phyloP scores from a whole-genome alignment of 1,140 invertebrate species.

The Caenorhabditis inopinata region DNA sequence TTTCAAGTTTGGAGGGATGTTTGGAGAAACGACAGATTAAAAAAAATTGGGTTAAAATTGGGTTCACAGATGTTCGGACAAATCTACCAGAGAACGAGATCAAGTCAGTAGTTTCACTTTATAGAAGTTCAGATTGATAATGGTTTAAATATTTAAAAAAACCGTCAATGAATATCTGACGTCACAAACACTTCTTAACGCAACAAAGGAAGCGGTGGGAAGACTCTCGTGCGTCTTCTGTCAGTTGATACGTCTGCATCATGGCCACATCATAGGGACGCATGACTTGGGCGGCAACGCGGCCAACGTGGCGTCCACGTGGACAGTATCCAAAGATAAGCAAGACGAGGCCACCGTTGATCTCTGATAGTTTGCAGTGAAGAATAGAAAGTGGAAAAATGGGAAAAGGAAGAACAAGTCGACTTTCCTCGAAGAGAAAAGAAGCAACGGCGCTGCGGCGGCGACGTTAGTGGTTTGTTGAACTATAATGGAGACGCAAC shows the following conservation, averaged over 20 bases:
- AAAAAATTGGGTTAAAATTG: no score
- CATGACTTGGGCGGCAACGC: no score
- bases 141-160: background rate
- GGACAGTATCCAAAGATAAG: constrained; percentile 12
- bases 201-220: background rate
- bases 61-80: no score
- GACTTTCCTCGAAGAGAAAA: no score
- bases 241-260: background rate
- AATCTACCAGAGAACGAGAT: no score
- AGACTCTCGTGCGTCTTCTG: background rate
- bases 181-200: constrained; percentile 13
- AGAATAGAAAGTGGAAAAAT: background rate
- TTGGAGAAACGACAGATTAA: no score
- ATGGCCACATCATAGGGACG: background rate
- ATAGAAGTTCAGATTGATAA: no score
- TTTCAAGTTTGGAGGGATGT: no score
- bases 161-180: background rate
- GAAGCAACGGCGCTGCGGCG: no score
- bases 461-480: constrained; percentile 2
- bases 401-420: background rate
- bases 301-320: constrained; percentile 26
- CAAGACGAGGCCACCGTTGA: constrained; percentile 5
- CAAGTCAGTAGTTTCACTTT: no score
- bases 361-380: background rate
- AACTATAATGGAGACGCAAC: constrained; percentile 18